Evolutionary conservation across 2,888 invertebrate species (phyloP), one percentile per base, ranked within the genome.

Genomic region (Amphimallon solstitiale): DNA sequence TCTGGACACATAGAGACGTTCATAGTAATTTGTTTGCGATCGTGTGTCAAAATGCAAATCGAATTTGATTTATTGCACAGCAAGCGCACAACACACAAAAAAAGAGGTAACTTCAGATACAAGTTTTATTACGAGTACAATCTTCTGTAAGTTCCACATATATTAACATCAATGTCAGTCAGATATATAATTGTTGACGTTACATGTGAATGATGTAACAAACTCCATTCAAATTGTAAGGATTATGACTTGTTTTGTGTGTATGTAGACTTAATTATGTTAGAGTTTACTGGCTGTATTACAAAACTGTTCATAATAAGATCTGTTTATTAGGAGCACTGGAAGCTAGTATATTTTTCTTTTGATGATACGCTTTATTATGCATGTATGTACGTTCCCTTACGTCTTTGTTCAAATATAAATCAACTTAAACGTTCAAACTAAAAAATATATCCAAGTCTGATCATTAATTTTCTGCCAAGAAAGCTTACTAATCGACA

Each of bases 91-190:
- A 21, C 17, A 15, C 4, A 23, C 38, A 38, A 38, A 29, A n/a
- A 54, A 54, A 37, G 37, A 38, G 21, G 10, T 17, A 52, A 52
- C 17, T 9, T 14, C 5, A 38, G 5, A 37, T 10, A 17, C 6
- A n/a, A 14, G 19, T 10, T 45, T 19, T 45, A 7, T 17, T 45
- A 19, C 4, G 19, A 5, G 54, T 37, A 54, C 5, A 29, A 14
- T 19, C 40, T 54, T 14, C 21, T 54, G 19, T 54, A 54, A 52
- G 52, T 12, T 54, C n/a, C 19, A 38, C 19, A 34, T 12, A 54
- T 38, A 54, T 54, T 54, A 54, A 38, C 21, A 54, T 54, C 38
- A 54, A 21, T 19, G 54, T 38, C 54, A 38, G 54, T 54, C 54
- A 21, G 38, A 4, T 21, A 37, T 19, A 38, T 54, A 54, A 54